phyloP scores from a whole-genome alignment of 2,797 vertebrate species.

The Lates japonicus region DNA sequence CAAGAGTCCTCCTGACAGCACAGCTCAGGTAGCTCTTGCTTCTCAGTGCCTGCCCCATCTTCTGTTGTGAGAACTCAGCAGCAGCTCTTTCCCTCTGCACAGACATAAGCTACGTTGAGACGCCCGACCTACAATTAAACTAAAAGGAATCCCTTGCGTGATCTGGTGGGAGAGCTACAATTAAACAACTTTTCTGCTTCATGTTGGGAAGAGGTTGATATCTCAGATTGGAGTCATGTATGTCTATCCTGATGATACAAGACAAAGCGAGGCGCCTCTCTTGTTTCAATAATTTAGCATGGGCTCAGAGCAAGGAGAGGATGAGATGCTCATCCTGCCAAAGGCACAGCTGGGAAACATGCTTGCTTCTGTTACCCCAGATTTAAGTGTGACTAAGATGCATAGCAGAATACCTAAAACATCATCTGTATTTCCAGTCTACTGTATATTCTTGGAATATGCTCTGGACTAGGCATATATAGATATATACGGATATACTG shows the following conservation, averaged over 20 bases:
- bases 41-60: background rate
- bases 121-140: slow-evolving; percentile 2
- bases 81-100: slow-evolving; percentile 10
- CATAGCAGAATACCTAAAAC: slow-evolving; percentile 17
- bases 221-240: slow-evolving; percentile 33
- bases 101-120: slow-evolving; percentile 9
- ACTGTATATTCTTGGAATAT: slow-evolving; percentile 8
- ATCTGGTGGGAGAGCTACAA: slow-evolving; percentile 16
- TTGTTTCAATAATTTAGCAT: slow-evolving; percentile 72
- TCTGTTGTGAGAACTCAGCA: slow-evolving; percentile 22
- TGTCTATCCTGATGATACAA: slow-evolving; percentile 66
- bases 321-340: slow-evolving; percentile 60
- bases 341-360: slow-evolving; percentile 51
- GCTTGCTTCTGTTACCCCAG: slow-evolving; percentile 31
- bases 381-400: slow-evolving; percentile 53
- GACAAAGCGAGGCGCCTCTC: slow-evolving; percentile 64
- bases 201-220: slow-evolving; percentile 34
- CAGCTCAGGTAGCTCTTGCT: slow-evolving; percentile 32
- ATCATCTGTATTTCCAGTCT: background rate
- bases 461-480: background rate
- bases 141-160: background rate
- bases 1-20: slow-evolving; percentile 31
- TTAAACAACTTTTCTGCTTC: slow-evolving; percentile 52
- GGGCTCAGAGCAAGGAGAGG: slow-evolving; percentile 57
- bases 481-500: background rate